Percentiles rank a stretch among this genome's conserved stretches.
These are phyloP conservation scores for Apostichopus leukothele DNA, from an alignment of 53 echinoderm and acorn worm species.

Conservation along the genomic window DNA sequence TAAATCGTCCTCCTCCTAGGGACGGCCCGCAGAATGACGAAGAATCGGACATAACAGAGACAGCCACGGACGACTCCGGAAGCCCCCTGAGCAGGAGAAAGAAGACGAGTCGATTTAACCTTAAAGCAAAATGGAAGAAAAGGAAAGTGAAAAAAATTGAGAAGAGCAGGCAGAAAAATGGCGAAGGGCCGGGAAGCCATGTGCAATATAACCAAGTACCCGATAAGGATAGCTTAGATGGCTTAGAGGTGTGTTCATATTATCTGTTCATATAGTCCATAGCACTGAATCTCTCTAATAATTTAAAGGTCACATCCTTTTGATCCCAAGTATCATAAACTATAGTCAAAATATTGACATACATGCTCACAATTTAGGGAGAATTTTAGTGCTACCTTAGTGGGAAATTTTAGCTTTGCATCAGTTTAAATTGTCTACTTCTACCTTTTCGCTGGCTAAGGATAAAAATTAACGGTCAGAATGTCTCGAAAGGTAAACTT, in stretches of 20 bases:
- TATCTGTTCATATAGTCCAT: background rate
- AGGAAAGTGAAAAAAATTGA: conserved; percentile 52
- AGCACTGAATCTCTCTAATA: background rate
- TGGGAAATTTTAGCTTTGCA: too few species aligned
- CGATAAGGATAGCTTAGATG: conserved; percentile 81
- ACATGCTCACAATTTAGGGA: background rate
- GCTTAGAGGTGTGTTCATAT: conserved; percentile 47
- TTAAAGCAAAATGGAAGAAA: conserved; percentile 56
- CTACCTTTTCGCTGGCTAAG: too few species aligned
- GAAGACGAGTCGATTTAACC: conserved; percentile 34
- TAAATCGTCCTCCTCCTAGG: conserved; percentile 42
- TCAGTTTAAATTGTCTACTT: too few species aligned
- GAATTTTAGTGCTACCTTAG: too few species aligned
- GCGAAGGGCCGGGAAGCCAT: conserved; percentile 7
- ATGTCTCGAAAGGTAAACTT: too few species aligned
- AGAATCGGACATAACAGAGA: conserved; percentile 37
- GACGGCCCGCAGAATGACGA: background rate
- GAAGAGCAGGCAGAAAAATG: conserved; percentile 22
- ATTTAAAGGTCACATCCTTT: too few species aligned
- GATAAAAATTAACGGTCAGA: too few species aligned
- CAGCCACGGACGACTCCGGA: conserved; percentile 28
- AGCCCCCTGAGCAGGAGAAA: conserved; percentile 29
- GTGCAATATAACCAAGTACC: conserved; percentile 93
- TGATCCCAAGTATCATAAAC: background rate
- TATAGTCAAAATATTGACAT: too few species aligned